Conservation (phyloP, 2,888 invertebrate genomes). For the Archips xylosteana region DNA sequence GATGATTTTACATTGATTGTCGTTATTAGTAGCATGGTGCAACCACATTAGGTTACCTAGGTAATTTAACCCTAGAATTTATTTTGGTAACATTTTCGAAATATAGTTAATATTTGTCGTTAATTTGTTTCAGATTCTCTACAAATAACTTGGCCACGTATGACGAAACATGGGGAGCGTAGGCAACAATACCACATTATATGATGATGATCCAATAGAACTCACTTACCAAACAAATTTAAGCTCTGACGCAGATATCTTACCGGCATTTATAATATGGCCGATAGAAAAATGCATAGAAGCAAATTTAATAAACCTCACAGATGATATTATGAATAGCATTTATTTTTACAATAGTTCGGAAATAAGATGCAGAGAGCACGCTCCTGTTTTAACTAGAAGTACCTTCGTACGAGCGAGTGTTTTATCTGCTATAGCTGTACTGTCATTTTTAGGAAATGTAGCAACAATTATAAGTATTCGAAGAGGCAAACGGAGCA, state of each 20-base stretch:
- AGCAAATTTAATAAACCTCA: constrained; percentile 60
- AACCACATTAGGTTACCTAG: too few relatives aligned
- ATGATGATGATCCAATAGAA: constrained; percentile 64
- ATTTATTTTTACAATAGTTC: constrained; percentile 68
- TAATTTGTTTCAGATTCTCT: constrained; percentile 67
- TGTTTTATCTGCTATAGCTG: constrained; percentile 89
- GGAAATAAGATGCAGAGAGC: constrained; percentile 81
- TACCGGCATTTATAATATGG: constrained; percentile 60
- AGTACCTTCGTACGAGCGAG: constrained; percentile 88
- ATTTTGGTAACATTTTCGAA: not conserved
- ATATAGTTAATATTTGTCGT: constrained; percentile 1
- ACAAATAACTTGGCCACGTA: constrained; percentile 58
- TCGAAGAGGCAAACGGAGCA: constrained; percentile 85
- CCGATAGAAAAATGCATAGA: constrained; percentile 71
- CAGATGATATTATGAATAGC: constrained; percentile 59
- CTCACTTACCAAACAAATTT: constrained; percentile 60
- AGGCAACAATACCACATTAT: constrained; percentile 81
- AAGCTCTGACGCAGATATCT: constrained; percentile 50
- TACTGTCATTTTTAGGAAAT: constrained; percentile 91
- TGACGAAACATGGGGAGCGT: constrained; percentile 80
- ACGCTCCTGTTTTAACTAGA: constrained; percentile 89
- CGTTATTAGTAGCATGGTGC: too few relatives aligned
- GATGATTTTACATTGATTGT: too few relatives aligned
- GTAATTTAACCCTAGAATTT: too few relatives aligned
- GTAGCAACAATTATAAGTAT: constrained; percentile 92